A percentile compares a stretch with the other conserved stretches of the same genome.
Evolutionary conservation across 2,888 invertebrate species (phyloP).

Genomic region (Hoplodrina ambigua): DNA sequence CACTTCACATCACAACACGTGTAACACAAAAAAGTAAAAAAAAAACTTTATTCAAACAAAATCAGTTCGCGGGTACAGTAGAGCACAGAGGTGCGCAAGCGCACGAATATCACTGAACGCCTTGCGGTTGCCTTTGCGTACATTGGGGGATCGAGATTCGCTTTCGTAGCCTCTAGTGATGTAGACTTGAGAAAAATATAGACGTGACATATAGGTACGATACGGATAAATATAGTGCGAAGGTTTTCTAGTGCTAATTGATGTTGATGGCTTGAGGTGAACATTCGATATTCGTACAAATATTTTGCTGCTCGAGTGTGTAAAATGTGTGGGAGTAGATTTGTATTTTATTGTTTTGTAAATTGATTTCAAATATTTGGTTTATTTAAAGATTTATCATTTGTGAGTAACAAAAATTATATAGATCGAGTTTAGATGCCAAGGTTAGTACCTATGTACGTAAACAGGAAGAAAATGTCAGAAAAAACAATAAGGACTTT

Average conservation of each 20-base stretch:
- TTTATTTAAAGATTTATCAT: neutral
- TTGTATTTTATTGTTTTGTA: slow-evolving; percentile 25
- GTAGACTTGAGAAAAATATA: slow-evolving; percentile 80
- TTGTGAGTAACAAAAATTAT: too few relatives aligned
- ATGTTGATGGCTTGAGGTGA: slow-evolving; percentile 20
- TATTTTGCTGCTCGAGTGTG: slow-evolving; percentile 8
- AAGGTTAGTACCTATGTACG: too few relatives aligned
- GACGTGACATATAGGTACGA: slow-evolving; percentile 66
- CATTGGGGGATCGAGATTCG: slow-evolving; percentile 86
- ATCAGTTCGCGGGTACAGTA: slow-evolving; percentile 54
- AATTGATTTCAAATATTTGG: slow-evolving; percentile 8
- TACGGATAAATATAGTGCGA: slow-evolving; percentile 15
- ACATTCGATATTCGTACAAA: slow-evolving; percentile 12
- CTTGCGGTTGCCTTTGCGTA: slow-evolving; percentile 70
- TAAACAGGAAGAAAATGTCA: too few relatives aligned
- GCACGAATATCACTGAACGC: slow-evolving; percentile 86
- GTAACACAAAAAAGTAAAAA: slow-evolving; percentile 12
- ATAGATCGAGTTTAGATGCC: too few relatives aligned
- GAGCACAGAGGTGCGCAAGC: slow-evolving; percentile 75
- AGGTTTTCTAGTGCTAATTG: slow-evolving; percentile 40
- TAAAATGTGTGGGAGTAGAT: neutral
- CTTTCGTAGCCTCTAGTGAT: slow-evolving; percentile 82
- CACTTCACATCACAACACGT: slow-evolving; percentile 60
- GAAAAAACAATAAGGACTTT: too few relatives aligned
- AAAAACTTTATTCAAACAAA: slow-evolving; percentile 38